phyloP scores from a whole-genome alignment of 35 echinoderm and acorn worm species.

The Patiria miniata region DNA sequence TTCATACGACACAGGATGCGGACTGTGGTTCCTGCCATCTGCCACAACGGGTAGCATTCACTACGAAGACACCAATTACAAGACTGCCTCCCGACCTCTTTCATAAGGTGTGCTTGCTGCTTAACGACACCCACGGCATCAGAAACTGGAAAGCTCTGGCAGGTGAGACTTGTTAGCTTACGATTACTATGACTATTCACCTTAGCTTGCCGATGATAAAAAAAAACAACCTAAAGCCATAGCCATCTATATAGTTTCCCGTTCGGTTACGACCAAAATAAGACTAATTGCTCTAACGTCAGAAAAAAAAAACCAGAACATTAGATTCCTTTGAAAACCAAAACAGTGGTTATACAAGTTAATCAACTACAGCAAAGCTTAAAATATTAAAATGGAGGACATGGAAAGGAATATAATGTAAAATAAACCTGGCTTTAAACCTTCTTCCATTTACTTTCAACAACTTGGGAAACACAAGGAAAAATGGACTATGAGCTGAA shows the following conservation, averaged over 20 bases:
- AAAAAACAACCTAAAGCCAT: neutral
- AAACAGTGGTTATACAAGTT: too few species aligned
- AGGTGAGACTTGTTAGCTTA: neutral
- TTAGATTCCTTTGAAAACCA: too few species aligned
- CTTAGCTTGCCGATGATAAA: neutral
- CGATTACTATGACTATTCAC: neutral
- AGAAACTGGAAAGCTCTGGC: slow-evolving; percentile 16
- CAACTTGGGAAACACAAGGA: too few species aligned
- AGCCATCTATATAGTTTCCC: neutral
- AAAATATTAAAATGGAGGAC: too few species aligned
- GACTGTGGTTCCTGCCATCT: neutral
- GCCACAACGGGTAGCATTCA: neutral
- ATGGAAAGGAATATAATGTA: too few species aligned
- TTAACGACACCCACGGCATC: neutral
- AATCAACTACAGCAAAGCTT: too few species aligned
- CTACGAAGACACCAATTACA: neutral
- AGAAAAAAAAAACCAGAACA: neutral
- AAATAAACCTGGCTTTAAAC: too few species aligned
- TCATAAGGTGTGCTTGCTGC: neutral
- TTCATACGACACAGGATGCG: neutral
- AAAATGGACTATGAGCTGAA: too few species aligned
- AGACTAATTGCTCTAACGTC: neutral
- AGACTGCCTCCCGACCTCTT: slow-evolving; percentile 1
- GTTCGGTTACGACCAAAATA: neutral
- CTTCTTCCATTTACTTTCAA: too few species aligned